Conservation (phyloP, 2,797 vertebrate genomes). For the Rhabdomys pumilio region DNA sequence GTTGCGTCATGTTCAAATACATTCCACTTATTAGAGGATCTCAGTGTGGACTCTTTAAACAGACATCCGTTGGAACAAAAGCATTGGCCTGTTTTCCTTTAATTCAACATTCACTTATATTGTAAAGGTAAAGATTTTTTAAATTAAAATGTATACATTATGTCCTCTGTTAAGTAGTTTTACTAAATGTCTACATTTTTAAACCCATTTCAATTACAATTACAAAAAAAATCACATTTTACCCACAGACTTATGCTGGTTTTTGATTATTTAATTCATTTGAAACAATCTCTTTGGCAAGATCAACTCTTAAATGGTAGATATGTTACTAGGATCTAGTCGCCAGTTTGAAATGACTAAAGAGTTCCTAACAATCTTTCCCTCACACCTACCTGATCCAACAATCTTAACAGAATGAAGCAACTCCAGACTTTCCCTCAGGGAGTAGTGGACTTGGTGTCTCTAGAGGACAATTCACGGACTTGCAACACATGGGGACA, state of each 20-base stretch:
- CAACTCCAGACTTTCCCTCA: not conserved
- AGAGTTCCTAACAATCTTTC: not conserved
- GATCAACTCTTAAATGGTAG: conserved; percentile 10
- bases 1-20: not conserved
- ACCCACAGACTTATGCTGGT: not conserved
- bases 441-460: not conserved
- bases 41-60: not conserved
- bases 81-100: not conserved
- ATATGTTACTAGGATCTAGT: not conserved
- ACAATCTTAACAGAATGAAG: not conserved
- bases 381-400: not conserved
- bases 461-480: not conserved
- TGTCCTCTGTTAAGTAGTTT: not conserved
- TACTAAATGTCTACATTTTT: not conserved
- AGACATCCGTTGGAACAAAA: not conserved
- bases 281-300: not conserved
- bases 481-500: not conserved
- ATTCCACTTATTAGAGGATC: not conserved
- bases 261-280: not conserved
- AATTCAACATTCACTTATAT: not conserved
- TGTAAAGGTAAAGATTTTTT: not conserved
- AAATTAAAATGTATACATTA: not conserved
- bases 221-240: not conserved
- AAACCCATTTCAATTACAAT: not conserved
- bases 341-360: conserved; percentile 14